Percentiles rank a stretch among this genome's conserved stretches.
Conservation (phyloP, 2,797 vertebrate species). For the Squalus acanthias region DNA sequence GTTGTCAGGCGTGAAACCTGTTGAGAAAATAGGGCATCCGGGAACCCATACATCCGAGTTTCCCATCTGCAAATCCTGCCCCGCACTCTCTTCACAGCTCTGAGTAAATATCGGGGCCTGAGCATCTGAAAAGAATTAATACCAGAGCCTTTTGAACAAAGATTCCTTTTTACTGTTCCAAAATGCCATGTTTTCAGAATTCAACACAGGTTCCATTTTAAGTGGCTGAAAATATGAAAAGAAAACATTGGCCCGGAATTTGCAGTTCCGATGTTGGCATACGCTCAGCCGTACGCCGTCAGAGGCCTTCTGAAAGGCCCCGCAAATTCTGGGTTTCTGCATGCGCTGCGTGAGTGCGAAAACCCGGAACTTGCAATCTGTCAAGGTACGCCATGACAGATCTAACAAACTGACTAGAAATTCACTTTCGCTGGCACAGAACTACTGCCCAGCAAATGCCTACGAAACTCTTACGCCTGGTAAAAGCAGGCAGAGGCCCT, state of each 20-base stretch:
- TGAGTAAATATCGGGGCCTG: not conserved
- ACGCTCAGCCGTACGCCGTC: too few species aligned
- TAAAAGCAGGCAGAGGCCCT: too few species aligned
- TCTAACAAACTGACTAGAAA: too few species aligned
- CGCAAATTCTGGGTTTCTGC: too few species aligned
- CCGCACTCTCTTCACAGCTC: not conserved
- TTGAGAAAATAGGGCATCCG: not conserved
- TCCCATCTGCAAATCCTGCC: not conserved
- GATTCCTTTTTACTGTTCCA: not conserved
- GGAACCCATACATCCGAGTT: not conserved
- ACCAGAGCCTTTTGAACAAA: not conserved
- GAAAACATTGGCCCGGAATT: not conserved
- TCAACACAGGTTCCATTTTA: not conserved
- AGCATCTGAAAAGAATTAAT: not conserved
- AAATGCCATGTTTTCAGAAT: not conserved
- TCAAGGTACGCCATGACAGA: too few species aligned
- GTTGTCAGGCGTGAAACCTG: not conserved
- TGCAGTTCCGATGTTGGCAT: too few species aligned
- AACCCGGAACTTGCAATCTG: too few species aligned
- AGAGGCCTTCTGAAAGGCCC: too few species aligned
- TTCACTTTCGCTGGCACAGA: too few species aligned
- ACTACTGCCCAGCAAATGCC: too few species aligned
- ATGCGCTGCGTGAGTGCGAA: too few species aligned
- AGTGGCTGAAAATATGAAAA: not conserved
- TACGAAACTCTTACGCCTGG: too few species aligned